These are phyloP conservation scores for Momotus momota DNA, from an alignment of 2,797 vertebrate species.

Conservation along the genomic window DNA sequence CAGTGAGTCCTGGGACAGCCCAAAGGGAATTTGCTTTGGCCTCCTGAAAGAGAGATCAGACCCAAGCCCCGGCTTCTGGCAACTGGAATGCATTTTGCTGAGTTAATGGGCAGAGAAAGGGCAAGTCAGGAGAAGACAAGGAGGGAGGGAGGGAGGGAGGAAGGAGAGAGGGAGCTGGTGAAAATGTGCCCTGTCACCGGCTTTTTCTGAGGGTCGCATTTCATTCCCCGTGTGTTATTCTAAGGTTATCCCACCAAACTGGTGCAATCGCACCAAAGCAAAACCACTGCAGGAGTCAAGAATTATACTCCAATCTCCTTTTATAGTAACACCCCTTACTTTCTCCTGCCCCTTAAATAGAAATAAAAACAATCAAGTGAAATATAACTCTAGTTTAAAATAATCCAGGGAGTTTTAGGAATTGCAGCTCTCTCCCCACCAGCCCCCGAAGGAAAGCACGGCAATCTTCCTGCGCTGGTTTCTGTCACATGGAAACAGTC, in stretches of 20 bases:
- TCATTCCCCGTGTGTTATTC: background rate
- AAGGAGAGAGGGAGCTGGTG: background rate
- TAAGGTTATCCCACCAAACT: background rate
- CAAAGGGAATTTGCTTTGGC: background rate
- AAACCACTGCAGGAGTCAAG: background rate
- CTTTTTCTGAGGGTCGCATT: background rate
- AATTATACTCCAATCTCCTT: slow-evolving; percentile 23
- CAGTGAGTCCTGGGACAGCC: background rate
- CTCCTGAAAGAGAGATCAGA: background rate
- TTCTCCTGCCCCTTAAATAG: slow-evolving; percentile 42
- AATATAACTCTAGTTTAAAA: slow-evolving; percentile 10
- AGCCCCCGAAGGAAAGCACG: background rate
- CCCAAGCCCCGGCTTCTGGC: background rate
- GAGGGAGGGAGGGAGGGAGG: background rate
- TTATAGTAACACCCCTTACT: slow-evolving; percentile 37
- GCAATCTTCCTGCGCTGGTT: background rate
- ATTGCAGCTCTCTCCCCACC: background rate
- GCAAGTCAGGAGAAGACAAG: background rate
- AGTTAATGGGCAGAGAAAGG: background rate
- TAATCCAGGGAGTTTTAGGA: slow-evolving; percentile 15
- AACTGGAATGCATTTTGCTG: background rate
- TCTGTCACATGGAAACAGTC: background rate
- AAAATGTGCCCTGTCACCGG: background rate
- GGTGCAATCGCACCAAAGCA: background rate
- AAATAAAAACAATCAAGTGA: slow-evolving; percentile 44